phyloP scores from a whole-genome alignment of 2,113 vertebrate genomes.

The Aldabrachelys gigantea region DNA sequence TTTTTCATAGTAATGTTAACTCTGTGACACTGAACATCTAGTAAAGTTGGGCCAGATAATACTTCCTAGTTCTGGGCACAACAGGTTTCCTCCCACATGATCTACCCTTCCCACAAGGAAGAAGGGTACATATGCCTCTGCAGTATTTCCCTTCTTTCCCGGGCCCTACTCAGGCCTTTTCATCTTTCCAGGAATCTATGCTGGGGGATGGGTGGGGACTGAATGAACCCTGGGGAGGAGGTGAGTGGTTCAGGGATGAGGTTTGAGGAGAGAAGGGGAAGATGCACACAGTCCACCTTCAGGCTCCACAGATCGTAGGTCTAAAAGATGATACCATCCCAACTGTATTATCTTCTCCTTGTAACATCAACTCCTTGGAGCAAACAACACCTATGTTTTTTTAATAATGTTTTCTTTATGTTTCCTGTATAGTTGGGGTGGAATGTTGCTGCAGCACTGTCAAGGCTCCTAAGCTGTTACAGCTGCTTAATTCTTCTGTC shows the following conservation, averaged over 20 bases:
- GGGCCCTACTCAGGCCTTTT: not conserved
- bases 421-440: not conserved
- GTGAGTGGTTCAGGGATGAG: not conserved
- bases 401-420: not conserved
- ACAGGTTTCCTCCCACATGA: not conserved
- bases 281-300: not conserved
- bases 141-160: not conserved
- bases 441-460: no score
- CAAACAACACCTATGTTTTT: not conserved
- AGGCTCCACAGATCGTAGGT: not conserved
- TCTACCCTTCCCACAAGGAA: not conserved
- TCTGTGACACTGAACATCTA: not conserved
- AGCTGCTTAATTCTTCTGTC: no score
- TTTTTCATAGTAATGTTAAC: not conserved
- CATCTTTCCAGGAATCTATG: not conserved
- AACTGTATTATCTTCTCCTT: rapidly evolving
- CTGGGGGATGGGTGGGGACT: not conserved
- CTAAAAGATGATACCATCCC: not conserved
- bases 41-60: not conserved
- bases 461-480: no score
- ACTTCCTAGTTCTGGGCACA: not conserved
- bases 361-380: not conserved
- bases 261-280: not conserved
- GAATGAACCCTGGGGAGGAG: rapidly evolving
- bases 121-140: not conserved